phyloP scores from a whole-genome alignment of 1,140 invertebrate species.

The Zaprionus ornatus region DNA sequence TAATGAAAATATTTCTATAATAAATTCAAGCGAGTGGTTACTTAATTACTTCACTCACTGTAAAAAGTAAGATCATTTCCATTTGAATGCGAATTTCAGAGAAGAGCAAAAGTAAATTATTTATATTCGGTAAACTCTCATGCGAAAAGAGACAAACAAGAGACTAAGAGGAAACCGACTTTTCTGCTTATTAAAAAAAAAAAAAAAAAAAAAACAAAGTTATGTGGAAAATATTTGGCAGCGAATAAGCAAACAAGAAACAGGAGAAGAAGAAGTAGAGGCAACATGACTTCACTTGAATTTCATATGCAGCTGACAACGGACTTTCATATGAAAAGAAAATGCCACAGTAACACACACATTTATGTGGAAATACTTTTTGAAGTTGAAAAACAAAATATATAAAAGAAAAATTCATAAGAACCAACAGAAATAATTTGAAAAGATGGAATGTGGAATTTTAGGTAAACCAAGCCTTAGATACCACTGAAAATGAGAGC shows the following conservation, averaged over 20 bases:
- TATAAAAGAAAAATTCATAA: background rate
- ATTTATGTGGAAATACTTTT: background rate
- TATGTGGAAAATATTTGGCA: background rate
- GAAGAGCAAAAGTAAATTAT: background rate
- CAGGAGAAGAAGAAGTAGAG: background rate
- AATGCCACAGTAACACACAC: background rate
- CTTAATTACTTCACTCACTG: background rate
- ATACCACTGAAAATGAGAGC: background rate
- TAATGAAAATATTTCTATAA: too few relatives aligned
- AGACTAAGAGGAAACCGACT: background rate
- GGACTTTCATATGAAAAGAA: background rate
- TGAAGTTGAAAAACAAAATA: background rate
- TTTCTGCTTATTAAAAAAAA: constrained; percentile 2
- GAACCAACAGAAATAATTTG: too few relatives aligned
- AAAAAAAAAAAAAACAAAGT: background rate
- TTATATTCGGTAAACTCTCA: background rate
- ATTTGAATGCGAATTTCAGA: background rate
- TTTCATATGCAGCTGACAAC: background rate
- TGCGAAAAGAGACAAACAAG: background rate
- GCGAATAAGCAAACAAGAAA: background rate
- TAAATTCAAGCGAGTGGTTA: too few relatives aligned
- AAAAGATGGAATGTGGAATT: too few relatives aligned
- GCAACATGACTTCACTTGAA: background rate
- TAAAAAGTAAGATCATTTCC: background rate
- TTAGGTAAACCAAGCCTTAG: background rate